Conservation (phyloP, 2,888 invertebrate species). For the Mythimna albipuncta region DNA sequence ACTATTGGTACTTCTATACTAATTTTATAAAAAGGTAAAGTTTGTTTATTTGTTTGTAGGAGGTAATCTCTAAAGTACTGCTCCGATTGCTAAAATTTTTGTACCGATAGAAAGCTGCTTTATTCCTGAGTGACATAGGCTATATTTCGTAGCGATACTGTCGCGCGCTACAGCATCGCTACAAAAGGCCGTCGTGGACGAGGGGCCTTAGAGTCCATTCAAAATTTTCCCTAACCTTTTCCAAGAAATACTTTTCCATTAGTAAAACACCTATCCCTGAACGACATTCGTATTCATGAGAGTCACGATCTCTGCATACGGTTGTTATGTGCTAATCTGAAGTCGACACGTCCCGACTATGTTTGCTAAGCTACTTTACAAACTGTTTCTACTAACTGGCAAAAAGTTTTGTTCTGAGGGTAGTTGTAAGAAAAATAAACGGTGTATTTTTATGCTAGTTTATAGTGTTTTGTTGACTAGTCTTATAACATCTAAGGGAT, state of each 20-base stretch:
- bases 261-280: slow-evolving; percentile 11
- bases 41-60: too few species aligned
- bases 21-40: too few species aligned
- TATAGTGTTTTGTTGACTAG: neutral
- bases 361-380: slow-evolving; percentile 34
- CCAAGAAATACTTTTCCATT: neutral
- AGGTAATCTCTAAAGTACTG: too few species aligned
- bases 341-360: slow-evolving; percentile 27
- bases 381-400: slow-evolving; percentile 32
- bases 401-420: slow-evolving; percentile 11
- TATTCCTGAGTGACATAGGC: too few species aligned
- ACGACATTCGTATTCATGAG: slow-evolving; percentile 21
- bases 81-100: too few species aligned
- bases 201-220: neutral
- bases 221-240: neutral
- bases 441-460: neutral
- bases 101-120: too few species aligned
- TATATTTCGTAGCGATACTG: too few species aligned
- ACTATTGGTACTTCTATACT: too few species aligned
- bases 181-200: too few species aligned
- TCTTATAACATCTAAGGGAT: too few species aligned
- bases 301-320: slow-evolving; percentile 23
- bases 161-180: too few species aligned
- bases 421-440: slow-evolving; percentile 28
- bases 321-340: slow-evolving; percentile 38